Evolutionary conservation across 2,797 vertebrate species (phyloP), one percentile per base, ranked within the genome.

Genomic region (Syngnathus acus): DNA sequence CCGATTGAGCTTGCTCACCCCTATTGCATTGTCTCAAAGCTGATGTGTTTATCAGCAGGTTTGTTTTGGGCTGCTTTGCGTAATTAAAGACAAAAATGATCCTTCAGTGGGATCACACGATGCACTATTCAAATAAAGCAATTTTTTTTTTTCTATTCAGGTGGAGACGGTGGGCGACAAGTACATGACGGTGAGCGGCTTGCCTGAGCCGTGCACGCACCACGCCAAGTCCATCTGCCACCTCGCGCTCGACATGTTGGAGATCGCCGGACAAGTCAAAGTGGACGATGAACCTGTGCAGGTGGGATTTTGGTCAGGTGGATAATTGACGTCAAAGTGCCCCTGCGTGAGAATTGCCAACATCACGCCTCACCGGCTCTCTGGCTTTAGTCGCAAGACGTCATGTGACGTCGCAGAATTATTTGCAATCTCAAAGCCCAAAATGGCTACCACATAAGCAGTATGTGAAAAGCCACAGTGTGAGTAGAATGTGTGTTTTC

Each of bases 111-210:
- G 74, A 67, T 69, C 58, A 47, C 51, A 66, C 69, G 17, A 74
- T 72, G 71, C 40, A 62, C 42, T 62, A 45, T 39, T 23, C 43
- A 17, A 65, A 68, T 19, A 23, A 50, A 26, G 26, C 47, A 26
- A n/a, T 14, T 48, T 9, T 51, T 53, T 72, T 4, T 68, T 73
- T 14, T 74, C 68, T 57, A 63, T 43, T n/a, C 84, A 99, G 97
- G 97, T 99, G 87, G 97, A 99, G 88, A 99, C 97, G 0, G 96
- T 99, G 58, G 97, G 97, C 10, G 97, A 99, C 81, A 99, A 99
- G 74, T 99, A 99, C 68, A 99, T 99, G 97, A 99, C 96, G 0
- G 97, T 99, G 77, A 99, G 97, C 64, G 97, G 97, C 57, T 90
- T 99, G 9, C 97, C 97, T 4, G 97, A 99, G 82, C 96, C 95